Base-by-base conservation (phyloP, 1,140 invertebrate species). In the Pseudoatta argentina region DNA sequence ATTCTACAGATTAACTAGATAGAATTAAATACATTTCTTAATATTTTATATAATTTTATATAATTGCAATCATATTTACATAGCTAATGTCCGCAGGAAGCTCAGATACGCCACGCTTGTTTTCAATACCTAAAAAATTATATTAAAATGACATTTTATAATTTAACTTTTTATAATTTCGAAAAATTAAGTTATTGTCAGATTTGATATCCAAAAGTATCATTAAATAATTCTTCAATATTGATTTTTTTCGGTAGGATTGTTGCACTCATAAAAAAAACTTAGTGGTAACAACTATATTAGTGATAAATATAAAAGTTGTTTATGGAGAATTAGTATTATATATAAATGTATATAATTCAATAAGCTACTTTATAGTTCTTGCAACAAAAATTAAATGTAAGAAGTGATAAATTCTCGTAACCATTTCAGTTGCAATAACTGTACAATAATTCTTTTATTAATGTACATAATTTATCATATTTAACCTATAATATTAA, bases 41-140 rank as follows among this genome's bases (percentile, higher is more conserved):
- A 34, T 30, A 21, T 72, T 21, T 21, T 21, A 21, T 21, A 21
- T 21, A 21, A 16, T 51, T 10, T 39, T 4, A 78, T 14, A 61
- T 14, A 44, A 82, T 71, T 34, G 24, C 12, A 27, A 14, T 82
- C 44, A 48, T 85, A 63, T 85, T 79, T 79, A 86, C 16, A 86
- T 81, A 1, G 79, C 21, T 67, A 86, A 69, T 14, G 67, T 82
- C 16, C 67, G 59, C n/a, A 86, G 77, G 55, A 86, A 83, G 75
- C 78, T 86, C 39, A 86, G 39, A 64, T 86, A 86, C 3, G 57
- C 85, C 44, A 86, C 5, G 18, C 48, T 82, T n/a, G 85, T 82
- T 55, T 86, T 86, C 7, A 86, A 10, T 39, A 86, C 59, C 85
- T 86, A 61, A 71, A 72, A 21, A 34, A 61, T 39, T 30, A 34